Evolutionary conservation across 1,140 invertebrate species (phyloP), one percentile per base, ranked within the genome.

Genomic region (Penaeus vannamei): DNA sequence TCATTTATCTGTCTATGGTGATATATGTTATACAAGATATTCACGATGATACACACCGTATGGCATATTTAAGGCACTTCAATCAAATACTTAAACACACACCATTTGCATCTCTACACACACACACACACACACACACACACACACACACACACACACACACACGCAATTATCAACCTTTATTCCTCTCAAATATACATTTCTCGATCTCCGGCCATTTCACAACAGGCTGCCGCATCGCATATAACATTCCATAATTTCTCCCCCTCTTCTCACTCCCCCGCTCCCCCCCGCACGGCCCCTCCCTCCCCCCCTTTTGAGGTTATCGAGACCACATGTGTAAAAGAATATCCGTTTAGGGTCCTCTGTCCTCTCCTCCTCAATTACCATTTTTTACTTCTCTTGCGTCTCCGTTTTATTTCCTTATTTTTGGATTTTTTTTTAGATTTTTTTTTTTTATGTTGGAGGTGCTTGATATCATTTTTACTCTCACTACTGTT

Each of bases 371-470:
- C 26, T 5, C 77, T 8, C 46, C 77, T 80, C 42, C 26, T 80
- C n/a, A 23, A 81, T 81, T 42, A 20, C 59, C 79, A 81, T 46
- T 42, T 81, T 81, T n/a, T 20, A 23, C 32, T 46, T 81, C 32
- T 12, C 32, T 17, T 36, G 23, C n/a, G n/a, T 14, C 36, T 22
- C n/a, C 23, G 14, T 53, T 53, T 22, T 81, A 22, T 42, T 81
- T 53, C 19, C n/a, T 22, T 81, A 53, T n/a, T 0, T 29, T 20
- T 22, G 42, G 0, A 0, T 29, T 46, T 32, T 81, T 22, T 42
- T 5, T 53, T 20, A 7, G 10, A 17, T 81, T 23, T 22, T 20
- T 22, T 42, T 42, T 2, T 81, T 46, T 53, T 17, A 26, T 81
- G 7, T 81, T 29, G 22, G 42, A n/a, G 3, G 14, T 53, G 3